A percentile compares a stretch with the other conserved stretches of the same genome.
These are phyloP conservation scores for Anguilla pacifica DNA, from an alignment of 2,797 vertebrate species.

Conservation along the genomic window DNA sequence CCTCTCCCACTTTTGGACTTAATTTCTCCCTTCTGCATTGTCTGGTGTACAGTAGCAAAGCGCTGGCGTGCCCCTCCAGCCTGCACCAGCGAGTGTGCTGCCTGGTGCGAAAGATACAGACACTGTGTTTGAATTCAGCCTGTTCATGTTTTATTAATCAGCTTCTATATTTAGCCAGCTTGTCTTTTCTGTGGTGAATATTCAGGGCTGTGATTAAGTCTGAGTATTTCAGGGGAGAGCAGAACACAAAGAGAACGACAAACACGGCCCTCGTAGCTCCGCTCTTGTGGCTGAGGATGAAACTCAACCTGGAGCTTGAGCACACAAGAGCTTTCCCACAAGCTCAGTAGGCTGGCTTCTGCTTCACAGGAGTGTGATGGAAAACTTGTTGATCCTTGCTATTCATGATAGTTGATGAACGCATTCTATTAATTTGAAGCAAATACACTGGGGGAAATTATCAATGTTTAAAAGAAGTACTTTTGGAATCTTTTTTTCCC, in stretches of 20 bases:
- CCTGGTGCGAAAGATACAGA: slow-evolving; percentile 49
- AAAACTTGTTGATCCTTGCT: slow-evolving; percentile 31
- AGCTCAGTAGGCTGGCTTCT: slow-evolving; percentile 1
- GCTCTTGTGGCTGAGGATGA: slow-evolving; percentile 30
- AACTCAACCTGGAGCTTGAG: slow-evolving; percentile 32
- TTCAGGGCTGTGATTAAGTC: slow-evolving; percentile 56
- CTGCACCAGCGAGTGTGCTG: slow-evolving; percentile 17
- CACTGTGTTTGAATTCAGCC: slow-evolving; percentile 41
- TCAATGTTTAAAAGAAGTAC: neutral
- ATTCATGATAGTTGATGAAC: neutral
- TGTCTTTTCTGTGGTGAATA: slow-evolving; percentile 52
- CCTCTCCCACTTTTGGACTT: slow-evolving; percentile 40
- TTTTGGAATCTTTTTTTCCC: neutral
- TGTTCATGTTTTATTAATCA: slow-evolving; percentile 66
- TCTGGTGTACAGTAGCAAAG: slow-evolving; percentile 27
- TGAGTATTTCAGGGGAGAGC: slow-evolving; percentile 33
- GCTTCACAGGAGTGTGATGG: slow-evolving; percentile 21
- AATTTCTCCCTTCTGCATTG: slow-evolving; percentile 35
- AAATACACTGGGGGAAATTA: slow-evolving; percentile 10
- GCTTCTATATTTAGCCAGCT: slow-evolving; percentile 52
- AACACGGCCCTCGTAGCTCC: slow-evolving; percentile 40
- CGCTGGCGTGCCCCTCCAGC: slow-evolving; percentile 30
- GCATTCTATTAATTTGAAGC: slow-evolving; percentile 8
- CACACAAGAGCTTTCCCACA: slow-evolving; percentile 17
- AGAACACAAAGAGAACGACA: slow-evolving; percentile 41